Conservation (phyloP, 2,113 vertebrate species). For the Nasalis larvatus region DNA sequence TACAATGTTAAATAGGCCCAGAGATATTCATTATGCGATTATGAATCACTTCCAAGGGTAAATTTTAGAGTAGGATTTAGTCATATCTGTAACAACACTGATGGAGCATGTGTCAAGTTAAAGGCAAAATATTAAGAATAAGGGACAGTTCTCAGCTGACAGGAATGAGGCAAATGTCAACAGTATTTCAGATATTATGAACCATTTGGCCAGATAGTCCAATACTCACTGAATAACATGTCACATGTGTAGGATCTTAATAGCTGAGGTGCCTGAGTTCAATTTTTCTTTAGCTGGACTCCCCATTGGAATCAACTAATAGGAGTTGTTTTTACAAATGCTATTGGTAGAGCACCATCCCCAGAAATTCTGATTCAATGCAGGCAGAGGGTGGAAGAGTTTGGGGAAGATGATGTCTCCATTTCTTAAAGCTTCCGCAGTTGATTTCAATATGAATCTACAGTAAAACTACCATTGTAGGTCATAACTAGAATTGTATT, state of each 20-base stretch:
- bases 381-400: rapidly evolving
- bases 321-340: background rate
- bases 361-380: rapidly evolving
- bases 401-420: background rate
- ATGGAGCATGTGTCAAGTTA: background rate
- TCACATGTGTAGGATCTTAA: rapidly evolving
- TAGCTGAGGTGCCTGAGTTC: rapidly evolving
- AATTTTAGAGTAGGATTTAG: background rate
- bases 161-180: rapidly evolving
- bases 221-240: rapidly evolving
- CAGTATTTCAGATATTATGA: rapidly evolving
- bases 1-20: background rate
- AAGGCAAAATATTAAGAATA: background rate
- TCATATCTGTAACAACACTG: rapidly evolving
- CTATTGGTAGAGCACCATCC: rapidly evolving
- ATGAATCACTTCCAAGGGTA: background rate
- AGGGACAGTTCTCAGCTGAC: no score
- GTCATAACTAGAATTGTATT: background rate
- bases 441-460: no score
- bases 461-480: background rate
- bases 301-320: background rate
- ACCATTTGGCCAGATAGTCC: background rate
- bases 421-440: background rate
- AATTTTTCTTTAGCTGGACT: background rate
- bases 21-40: rapidly evolving